Evolutionary conservation across 1,140 invertebrate species (phyloP).

Genomic region (Hyles euphorbiae): DNA sequence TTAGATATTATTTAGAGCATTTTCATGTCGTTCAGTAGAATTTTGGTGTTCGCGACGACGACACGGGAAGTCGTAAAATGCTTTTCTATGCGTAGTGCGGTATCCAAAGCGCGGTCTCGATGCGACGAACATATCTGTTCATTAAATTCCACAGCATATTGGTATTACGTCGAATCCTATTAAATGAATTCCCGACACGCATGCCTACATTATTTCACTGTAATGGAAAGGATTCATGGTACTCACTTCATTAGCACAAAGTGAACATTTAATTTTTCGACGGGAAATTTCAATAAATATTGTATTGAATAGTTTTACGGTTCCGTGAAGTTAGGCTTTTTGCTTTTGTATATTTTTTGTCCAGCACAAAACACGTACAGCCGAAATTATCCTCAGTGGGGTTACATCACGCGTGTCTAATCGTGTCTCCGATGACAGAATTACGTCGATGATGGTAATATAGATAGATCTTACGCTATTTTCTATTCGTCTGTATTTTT

Average conservation of each 20-base stretch:
- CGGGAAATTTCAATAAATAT: neutral
- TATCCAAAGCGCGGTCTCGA: conserved; percentile 23
- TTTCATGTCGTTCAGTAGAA: conserved; percentile 52
- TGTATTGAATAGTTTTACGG: neutral
- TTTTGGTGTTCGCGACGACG: conserved; percentile 35
- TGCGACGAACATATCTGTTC: conserved; percentile 24
- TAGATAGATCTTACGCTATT: conserved; percentile 31
- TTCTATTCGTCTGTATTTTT: conserved; percentile 49
- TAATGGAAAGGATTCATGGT: neutral
- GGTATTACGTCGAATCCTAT: neutral
- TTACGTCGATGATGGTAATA: conserved; percentile 54
- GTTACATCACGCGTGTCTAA: conserved; percentile 37
- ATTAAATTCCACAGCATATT: conserved; percentile 27
- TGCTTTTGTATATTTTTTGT: no score
- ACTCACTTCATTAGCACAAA: neutral
- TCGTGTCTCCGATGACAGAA: conserved; percentile 52
- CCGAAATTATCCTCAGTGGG: conserved; percentile 19
- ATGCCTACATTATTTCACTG: neutral
- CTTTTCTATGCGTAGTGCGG: conserved; percentile 19
- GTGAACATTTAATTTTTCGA: no score
- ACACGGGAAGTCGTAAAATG: conserved; percentile 64
- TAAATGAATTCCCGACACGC: conserved; percentile 4
- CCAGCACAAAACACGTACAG: neutral
- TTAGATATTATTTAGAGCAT: conserved; percentile 39
- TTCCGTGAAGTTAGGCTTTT: neutral